phyloP scores from a whole-genome alignment of 2,113 vertebrate genomes.

The Nerophis lumbriciformis region DNA sequence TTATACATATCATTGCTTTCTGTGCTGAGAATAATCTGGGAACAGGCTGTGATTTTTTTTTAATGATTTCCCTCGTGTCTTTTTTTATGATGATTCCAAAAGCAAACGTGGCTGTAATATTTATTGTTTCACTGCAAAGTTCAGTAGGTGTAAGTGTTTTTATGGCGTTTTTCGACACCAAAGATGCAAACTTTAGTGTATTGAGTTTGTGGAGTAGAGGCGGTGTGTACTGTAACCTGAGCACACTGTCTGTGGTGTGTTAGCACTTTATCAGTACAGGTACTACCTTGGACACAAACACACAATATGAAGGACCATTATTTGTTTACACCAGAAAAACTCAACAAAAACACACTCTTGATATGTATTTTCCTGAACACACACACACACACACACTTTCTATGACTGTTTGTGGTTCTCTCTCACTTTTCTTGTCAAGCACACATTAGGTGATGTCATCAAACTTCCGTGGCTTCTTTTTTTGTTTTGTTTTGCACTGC shows the following conservation, averaged over 20 bases:
- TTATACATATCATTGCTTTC: constrained; percentile 77
- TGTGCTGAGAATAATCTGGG: constrained; percentile 57
- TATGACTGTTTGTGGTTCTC: background rate
- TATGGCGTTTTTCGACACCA: constrained; percentile 31
- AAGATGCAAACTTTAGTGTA: constrained; percentile 19
- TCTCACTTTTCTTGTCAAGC: constrained; percentile 21
- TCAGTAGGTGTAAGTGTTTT: constrained; percentile 40
- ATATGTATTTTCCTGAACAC: no score
- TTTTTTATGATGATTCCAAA: constrained; percentile 40
- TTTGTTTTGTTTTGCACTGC: constrained; percentile 45
- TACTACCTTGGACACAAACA: constrained; percentile 60
- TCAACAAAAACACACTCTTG: no score
- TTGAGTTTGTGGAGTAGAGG: constrained; percentile 10
- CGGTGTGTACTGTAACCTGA: constrained; percentile 46
- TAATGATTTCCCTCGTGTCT: constrained; percentile 26
- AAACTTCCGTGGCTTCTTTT: constrained; percentile 24
- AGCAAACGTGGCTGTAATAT: constrained; percentile 48
- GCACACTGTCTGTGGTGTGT: constrained; percentile 57
- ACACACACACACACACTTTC: no score
- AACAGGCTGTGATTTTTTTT: constrained; percentile 47
- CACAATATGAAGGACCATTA: constrained; percentile 38
- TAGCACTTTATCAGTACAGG: constrained; percentile 75
- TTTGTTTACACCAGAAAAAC: constrained; percentile 62
- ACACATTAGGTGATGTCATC: constrained; percentile 21
- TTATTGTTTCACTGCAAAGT: constrained; percentile 49